Evolutionary conservation across 2,113 vertebrate genomes (phyloP), one percentile per base, ranked within the genome.

Genomic region (Caloenas nicobarica): DNA sequence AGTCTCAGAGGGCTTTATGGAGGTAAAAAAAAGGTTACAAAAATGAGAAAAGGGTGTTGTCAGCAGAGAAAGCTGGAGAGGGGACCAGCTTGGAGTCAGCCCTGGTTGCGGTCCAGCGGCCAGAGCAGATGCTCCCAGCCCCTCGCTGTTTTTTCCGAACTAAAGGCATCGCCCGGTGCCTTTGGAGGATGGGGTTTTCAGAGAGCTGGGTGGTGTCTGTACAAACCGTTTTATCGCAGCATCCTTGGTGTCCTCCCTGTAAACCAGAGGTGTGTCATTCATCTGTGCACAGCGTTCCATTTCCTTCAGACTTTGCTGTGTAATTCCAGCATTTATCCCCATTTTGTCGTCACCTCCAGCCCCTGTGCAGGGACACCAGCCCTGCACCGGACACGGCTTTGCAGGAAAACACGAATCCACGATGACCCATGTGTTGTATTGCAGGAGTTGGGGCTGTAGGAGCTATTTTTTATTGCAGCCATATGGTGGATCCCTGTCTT

Each of bases 401-500:
- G 78, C 71, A 53, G 73, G 33, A 65, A 23, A 26, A 29, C 9
- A 48, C 0, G 48, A 93, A 80, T 44, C 74, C n/a, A 6, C 6
- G 6, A 71, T 5, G 12, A 50, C 53, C 83, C 4, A 4, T 33
- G 54, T 36, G 65, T 16, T 50, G 28, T 80, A 62, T 96, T 96
- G 81, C 2, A 11, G 81, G 95, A 79, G 69, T 14, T 1, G 34
- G 22, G 34, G 86, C 93, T 61, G 76, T 7, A 18, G 69, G 81
- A 95, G 89, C 84, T 96, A 71, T 96, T 95, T 94, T 82, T 88
- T 72, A 4, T 9, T 8, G 8, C 7, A 73, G 86, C 95, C 96
- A 94, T 94, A 50, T 96, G 96, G 93, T 3, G 23, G 82, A 10
- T 53, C 73, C 18, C 65, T 74, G 74, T 50, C 60, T 74, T 31